Evolutionary conservation across 2,888 invertebrate genomes (phyloP), one percentile per base, ranked within the genome.

Genomic region (Perizoma flavofasciatum): DNA sequence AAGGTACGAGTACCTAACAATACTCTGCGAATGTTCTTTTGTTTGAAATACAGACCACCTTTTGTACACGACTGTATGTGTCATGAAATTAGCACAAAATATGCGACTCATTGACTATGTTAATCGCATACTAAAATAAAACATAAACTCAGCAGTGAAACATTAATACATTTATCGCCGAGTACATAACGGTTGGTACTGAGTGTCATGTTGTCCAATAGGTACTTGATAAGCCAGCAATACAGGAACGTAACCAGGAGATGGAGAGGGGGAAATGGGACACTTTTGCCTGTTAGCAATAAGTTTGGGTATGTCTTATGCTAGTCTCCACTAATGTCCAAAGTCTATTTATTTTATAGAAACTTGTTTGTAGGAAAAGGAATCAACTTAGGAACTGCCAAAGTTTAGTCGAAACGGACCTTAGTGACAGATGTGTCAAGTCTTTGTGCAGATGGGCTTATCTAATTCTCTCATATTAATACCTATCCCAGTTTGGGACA

Each of bases 61-160:
- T 34, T 49, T 61, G 65, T 49, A 50, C 44, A 10, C 44, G 45
- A 57, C 32, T 52, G 52, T 59, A 55, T 46, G 44, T 56, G 46
- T 59, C 51, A 57, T 47, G 49, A 64, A 63, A 62, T 59, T 57
- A 66, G 55, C 59, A 68, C 65, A 67, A 73, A 72, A 69, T 67
- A 64, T 65, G 62, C 67, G 46, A 43, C 60, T 53, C 63, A 59
- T 55, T 70, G 69, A 73, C 72, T 75, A 75, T 77, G 75, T 75
- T 74, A 78, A 81, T 83, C 73, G 71, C 64, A 74, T 72, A 81
- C 80, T 83, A 79, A 80, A 82, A 82, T 80, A 75, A 76, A 85
- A 77, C 80, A 82, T 82, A 77, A 77, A 78, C 74, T 70, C 59
- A 61, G 66, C 63, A 55, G 66, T 61, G 69, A 69, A 62, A 65